These are phyloP conservation scores for Gouania willdenowi DNA, from an alignment of 2,797 vertebrate genomes.

Conservation along the genomic window DNA sequence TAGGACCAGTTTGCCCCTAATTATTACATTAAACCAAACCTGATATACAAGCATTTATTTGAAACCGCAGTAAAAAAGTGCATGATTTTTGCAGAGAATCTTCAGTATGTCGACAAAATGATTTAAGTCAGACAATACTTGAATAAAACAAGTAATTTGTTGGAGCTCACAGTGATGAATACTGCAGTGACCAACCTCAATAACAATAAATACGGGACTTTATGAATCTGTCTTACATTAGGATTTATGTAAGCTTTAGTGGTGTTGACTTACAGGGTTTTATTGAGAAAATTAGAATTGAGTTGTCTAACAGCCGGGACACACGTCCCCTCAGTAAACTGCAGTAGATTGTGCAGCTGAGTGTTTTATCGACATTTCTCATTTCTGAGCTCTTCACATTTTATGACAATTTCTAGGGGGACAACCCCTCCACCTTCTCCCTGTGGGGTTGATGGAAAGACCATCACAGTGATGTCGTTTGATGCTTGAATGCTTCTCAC, in stretches of 20 bases:
- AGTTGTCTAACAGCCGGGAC: slow-evolving; percentile 71
- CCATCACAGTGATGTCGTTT: slow-evolving; percentile 55
- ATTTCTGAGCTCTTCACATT: slow-evolving; percentile 77
- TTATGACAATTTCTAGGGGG: slow-evolving; percentile 69
- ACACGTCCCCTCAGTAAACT: slow-evolving; percentile 76
- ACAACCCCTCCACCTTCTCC: slow-evolving; percentile 60
- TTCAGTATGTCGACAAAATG: too few relatives aligned
- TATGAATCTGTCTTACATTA: slow-evolving; percentile 59
- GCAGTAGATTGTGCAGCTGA: slow-evolving; percentile 65
- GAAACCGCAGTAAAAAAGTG: too few relatives aligned
- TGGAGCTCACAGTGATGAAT: too few relatives aligned
- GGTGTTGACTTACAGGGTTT: slow-evolving; percentile 69
- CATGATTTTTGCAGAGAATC: too few relatives aligned
- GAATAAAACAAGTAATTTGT: slow-evolving; percentile 22
- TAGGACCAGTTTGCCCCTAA: too few relatives aligned
- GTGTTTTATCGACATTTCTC: slow-evolving; percentile 77
- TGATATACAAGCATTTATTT: too few relatives aligned
- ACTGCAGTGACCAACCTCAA: slow-evolving; percentile 15
- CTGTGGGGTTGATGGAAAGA: slow-evolving; percentile 55
- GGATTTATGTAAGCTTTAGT: slow-evolving; percentile 62
- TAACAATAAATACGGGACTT: slow-evolving; percentile 41
- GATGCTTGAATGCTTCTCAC: slow-evolving; percentile 47
- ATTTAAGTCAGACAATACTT: background rate
- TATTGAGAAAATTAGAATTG: slow-evolving; percentile 74
- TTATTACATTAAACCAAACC: too few relatives aligned